Evolutionary conservation across 2,113 vertebrate species (phyloP).

Genomic region (Heterotilapia buettikoferi): DNA sequence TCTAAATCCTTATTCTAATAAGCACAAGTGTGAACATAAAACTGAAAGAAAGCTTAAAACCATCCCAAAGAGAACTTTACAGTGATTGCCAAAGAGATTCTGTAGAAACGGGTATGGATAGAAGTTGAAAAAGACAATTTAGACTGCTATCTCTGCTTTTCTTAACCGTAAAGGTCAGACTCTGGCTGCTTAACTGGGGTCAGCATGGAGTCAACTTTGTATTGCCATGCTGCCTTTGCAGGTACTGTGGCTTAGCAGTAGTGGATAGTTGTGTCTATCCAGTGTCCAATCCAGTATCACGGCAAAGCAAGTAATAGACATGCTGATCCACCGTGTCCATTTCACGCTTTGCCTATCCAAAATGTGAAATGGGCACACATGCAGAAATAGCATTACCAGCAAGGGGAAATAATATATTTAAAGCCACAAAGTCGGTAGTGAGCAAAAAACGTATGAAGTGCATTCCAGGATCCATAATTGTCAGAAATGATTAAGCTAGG

Average conservation of each 20-base stretch:
- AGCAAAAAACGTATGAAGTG: background rate
- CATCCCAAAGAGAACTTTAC: background rate
- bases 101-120: background rate
- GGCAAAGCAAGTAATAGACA: background rate
- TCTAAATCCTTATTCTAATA: background rate
- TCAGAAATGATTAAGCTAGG: background rate
- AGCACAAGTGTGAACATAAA: background rate
- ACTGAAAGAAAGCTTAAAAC: background rate
- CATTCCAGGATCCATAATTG: background rate
- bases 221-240: background rate
- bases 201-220: background rate
- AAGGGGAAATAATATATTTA: background rate
- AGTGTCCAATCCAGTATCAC: background rate
- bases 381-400: background rate
- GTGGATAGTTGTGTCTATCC: background rate
- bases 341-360: background rate
- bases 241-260: background rate
- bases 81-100: background rate
- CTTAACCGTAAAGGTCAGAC: background rate
- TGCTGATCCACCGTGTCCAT: background rate
- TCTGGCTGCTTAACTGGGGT: background rate
- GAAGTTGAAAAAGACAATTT: background rate
- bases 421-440: background rate
- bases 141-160: background rate
- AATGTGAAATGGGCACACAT: background rate